These are phyloP conservation scores for Panagrolaimus sp. DNA, from an alignment of 1,140 invertebrate genomes.

Conservation along the genomic window DNA sequence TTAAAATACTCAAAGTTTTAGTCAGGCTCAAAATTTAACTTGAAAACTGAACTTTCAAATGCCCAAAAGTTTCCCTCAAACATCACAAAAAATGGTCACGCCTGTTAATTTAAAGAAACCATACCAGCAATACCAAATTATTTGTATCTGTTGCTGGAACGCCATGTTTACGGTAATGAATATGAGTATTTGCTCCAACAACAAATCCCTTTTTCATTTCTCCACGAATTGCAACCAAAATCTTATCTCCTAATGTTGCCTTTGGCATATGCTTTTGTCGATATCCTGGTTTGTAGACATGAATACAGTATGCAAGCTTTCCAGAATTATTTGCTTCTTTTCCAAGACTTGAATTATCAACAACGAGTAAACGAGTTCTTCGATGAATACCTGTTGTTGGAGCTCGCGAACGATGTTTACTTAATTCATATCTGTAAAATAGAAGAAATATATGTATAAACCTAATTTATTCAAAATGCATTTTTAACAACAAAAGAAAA, in stretches of 20 bases:
- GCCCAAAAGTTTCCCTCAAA: conserved; percentile 20
- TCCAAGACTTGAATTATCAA: conserved; percentile 90
- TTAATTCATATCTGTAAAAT: conserved; percentile 53
- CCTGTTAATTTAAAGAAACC: conserved; percentile 19
- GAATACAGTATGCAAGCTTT: conserved; percentile 71
- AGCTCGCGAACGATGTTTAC: conserved; percentile 47
- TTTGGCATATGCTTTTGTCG: conserved; percentile 60
- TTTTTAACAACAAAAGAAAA: conserved; percentile 17
- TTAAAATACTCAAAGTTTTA: too few relatives aligned
- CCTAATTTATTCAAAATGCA: background rate
- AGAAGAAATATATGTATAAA: background rate
- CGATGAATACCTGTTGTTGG: conserved; percentile 60
- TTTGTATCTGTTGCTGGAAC: conserved; percentile 91
- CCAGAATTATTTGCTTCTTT: conserved; percentile 86
- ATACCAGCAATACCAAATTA: conserved; percentile 80
- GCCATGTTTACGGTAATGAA: conserved; percentile 72
- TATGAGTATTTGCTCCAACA: conserved; percentile 73
- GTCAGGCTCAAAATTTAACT: background rate
- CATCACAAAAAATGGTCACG: conserved; percentile 21
- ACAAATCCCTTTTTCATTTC: conserved; percentile 91
- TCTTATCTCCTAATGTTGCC: conserved; percentile 83
- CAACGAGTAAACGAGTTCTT: conserved; percentile 75
- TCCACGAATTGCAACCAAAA: conserved; percentile 85
- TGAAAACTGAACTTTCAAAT: background rate
- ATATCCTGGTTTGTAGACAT: conserved; percentile 62